Conservation (phyloP, 2,888 invertebrate genomes). For the Cantharis flavilabris region DNA sequence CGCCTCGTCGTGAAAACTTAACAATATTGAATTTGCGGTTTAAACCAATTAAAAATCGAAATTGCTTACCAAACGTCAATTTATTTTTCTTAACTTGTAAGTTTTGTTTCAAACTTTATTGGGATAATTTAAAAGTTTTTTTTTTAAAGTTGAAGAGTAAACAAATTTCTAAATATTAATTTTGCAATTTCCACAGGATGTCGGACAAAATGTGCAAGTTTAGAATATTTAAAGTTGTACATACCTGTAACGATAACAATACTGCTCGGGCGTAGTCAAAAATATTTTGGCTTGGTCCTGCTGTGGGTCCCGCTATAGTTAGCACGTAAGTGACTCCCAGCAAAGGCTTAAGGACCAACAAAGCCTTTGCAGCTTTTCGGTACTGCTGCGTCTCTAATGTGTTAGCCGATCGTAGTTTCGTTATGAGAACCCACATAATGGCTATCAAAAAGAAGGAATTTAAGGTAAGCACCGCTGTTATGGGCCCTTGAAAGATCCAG, state of each 20-base stretch:
- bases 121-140: neutral
- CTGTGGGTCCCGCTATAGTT: constrained; percentile 84
- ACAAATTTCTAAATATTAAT: neutral
- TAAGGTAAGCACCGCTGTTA: constrained; percentile 78
- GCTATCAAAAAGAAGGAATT: constrained; percentile 81
- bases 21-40: neutral
- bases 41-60: neutral
- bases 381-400: constrained; percentile 89
- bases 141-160: neutral
- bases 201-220: neutral
- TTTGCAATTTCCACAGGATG: neutral
- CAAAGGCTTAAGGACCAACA: constrained; percentile 90
- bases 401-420: constrained; percentile 89
- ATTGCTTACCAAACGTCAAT: neutral
- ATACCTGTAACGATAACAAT: constrained; percentile 89
- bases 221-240: constrained; percentile 26
- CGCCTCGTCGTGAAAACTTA: neutral
- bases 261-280: constrained; percentile 81
- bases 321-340: constrained; percentile 90
- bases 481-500: constrained; percentile 87
- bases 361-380: constrained; percentile 87
- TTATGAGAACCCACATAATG: constrained; percentile 93
- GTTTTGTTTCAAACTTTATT: neutral
- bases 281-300: constrained; percentile 73
- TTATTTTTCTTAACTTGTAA: neutral